phyloP scores from a whole-genome alignment of 2,888 invertebrate species.

The Mactromeris polynyma region DNA sequence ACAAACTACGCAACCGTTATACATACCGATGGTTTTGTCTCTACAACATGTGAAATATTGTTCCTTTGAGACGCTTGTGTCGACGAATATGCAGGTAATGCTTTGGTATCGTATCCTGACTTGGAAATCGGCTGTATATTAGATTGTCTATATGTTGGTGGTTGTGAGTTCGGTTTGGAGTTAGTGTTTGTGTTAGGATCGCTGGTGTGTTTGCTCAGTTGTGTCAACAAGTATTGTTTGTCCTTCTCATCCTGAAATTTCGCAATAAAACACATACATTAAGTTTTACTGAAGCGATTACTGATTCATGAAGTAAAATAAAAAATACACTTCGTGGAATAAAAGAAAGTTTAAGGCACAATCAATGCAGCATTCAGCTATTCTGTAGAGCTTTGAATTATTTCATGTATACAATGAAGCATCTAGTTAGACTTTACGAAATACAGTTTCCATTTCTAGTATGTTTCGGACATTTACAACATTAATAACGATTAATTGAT shows the following conservation, averaged over 20 bases:
- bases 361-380: too few relatives aligned
- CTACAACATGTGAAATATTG: constrained; percentile 11
- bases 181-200: constrained; percentile 7
- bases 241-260: constrained; percentile 61
- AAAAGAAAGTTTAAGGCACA: too few relatives aligned
- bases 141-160: constrained; percentile 8
- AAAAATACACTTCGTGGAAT: neutral
- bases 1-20: constrained; percentile 19
- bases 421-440: too few relatives aligned
- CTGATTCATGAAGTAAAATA: too few relatives aligned
- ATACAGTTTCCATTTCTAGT: too few relatives aligned
- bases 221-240: constrained; percentile 57
- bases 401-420: too few relatives aligned
- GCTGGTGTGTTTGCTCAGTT: constrained; percentile 48
- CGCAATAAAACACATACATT: too few relatives aligned
- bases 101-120: neutral
- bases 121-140: neutral
- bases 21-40: constrained; percentile 22
- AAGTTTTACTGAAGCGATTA: too few relatives aligned
- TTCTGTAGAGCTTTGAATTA: too few relatives aligned
- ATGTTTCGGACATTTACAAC: too few relatives aligned
- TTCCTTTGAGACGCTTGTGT: neutral
- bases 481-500: too few relatives aligned
- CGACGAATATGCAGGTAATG: neutral
- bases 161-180: neutral